These are phyloP conservation scores for Dione vanillae DNA, from an alignment of 2,888 invertebrate genomes.

Conservation along the genomic window DNA sequence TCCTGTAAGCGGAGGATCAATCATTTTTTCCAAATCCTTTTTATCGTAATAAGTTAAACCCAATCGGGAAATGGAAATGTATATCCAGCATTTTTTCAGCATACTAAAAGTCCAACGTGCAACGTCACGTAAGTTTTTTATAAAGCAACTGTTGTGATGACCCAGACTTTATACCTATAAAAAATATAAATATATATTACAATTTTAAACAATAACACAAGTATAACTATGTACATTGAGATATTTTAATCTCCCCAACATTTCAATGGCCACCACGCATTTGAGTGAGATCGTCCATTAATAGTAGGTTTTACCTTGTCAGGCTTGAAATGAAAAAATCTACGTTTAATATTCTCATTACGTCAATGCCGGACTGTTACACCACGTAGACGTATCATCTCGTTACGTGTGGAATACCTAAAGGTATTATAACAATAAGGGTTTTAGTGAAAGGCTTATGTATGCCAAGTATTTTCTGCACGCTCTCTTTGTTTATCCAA, in stretches of 20 bases:
- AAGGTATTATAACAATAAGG: constrained; percentile 27
- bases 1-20: no score
- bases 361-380: constrained; percentile 29
- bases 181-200: no score
- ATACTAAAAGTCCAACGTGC: no score
- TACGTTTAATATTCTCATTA: constrained; percentile 16
- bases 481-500: neutral
- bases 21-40: no score
- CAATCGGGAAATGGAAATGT: no score
- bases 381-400: constrained; percentile 7
- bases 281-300: neutral
- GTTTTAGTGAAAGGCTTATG: constrained; percentile 11
- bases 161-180: no score
- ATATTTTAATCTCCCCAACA: neutral
- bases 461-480: constrained; percentile 1
- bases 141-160: no score
- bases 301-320: neutral
- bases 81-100: no score
- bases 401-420: constrained; percentile 30
- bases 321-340: constrained; percentile 1
- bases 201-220: no score
- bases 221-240: no score
- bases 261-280: neutral
- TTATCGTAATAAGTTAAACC: no score
- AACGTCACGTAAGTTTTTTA: no score